Evolutionary conservation across 1,140 invertebrate genomes (phyloP).

Genomic region (Aplysia californica): DNA sequence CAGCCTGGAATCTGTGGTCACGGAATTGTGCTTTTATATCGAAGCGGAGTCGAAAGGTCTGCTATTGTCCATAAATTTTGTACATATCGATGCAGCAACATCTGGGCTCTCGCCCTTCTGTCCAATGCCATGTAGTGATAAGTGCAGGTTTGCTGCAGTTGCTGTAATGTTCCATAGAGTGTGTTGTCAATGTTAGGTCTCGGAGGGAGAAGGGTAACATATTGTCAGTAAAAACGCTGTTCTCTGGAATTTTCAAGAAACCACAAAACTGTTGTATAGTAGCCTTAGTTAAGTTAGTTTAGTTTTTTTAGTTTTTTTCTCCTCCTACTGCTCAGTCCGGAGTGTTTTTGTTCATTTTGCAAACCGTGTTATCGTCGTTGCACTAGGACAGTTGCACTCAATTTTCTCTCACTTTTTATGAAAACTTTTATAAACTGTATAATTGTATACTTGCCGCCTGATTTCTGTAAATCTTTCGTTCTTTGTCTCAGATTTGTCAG

Average conservation of each 20-base stretch:
- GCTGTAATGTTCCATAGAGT: no score
- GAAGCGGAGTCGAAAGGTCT: background rate
- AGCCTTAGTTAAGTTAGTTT: background rate
- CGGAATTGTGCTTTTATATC: slow-evolving; percentile 9
- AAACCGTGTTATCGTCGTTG: background rate
- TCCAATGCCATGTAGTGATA: no score
- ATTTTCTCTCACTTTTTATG: background rate
- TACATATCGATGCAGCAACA: background rate
- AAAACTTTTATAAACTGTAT: background rate
- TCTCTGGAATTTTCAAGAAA: no score
- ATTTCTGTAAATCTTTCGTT: background rate
- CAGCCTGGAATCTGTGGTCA: background rate
- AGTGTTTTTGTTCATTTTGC: background rate
- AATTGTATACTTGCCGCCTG: background rate
- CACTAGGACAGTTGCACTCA: background rate
- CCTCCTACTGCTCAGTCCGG: background rate
- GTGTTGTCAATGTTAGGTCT: no score
- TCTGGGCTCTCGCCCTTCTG: no score
- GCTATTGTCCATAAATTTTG: background rate
- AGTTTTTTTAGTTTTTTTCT: background rate
- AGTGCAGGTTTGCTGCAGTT: no score
- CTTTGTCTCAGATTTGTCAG: slow-evolving; percentile 30
- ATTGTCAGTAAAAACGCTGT: background rate
- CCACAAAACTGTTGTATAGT: background rate
- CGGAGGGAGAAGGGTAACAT: no score